Conservation (phyloP, 2,797 vertebrate species). For the Astyanax mexicanus region DNA sequence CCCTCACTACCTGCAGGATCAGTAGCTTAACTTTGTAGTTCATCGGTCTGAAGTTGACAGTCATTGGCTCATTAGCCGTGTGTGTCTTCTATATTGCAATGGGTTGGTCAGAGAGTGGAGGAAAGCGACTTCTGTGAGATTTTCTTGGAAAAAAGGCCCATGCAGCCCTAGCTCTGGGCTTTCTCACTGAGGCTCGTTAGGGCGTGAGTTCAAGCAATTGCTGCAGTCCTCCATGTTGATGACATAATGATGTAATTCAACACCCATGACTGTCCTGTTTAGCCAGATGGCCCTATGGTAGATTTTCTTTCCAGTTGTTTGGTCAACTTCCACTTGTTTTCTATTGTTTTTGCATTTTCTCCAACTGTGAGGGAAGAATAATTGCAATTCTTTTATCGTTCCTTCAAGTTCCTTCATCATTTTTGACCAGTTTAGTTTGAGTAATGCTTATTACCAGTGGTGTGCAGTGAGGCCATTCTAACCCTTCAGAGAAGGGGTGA, state of each 20-base stretch:
- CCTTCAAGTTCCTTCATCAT: too few relatives aligned
- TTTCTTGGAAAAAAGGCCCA: not conserved
- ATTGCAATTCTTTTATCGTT: too few relatives aligned
- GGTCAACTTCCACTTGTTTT: not conserved
- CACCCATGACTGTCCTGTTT: not conserved
- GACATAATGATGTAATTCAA: slow-evolving; percentile 17
- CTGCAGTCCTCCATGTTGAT: not conserved
- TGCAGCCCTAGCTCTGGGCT: slow-evolving; percentile 11
- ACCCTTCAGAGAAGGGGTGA: too few relatives aligned
- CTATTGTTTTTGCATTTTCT: not conserved
- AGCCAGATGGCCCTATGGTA: not conserved
- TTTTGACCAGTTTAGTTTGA: too few relatives aligned
- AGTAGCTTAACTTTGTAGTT: slow-evolving; percentile 9
- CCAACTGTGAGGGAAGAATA: not conserved
- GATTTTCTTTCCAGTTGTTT: not conserved
- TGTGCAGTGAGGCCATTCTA: too few relatives aligned
- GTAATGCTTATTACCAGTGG: too few relatives aligned
- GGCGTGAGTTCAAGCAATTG: slow-evolving; percentile 3
- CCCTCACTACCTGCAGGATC: slow-evolving; percentile 4
- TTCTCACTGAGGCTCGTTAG: slow-evolving; percentile 6
- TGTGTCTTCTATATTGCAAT: slow-evolving; percentile 29
- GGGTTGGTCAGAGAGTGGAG: not conserved
- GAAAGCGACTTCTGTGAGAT: not conserved
- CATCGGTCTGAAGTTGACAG: slow-evolving; percentile 21
- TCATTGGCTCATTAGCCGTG: slow-evolving; percentile 15